Base-by-base conservation (phyloP, 2,113 vertebrate species). In the Colossoma macropomum region DNA sequence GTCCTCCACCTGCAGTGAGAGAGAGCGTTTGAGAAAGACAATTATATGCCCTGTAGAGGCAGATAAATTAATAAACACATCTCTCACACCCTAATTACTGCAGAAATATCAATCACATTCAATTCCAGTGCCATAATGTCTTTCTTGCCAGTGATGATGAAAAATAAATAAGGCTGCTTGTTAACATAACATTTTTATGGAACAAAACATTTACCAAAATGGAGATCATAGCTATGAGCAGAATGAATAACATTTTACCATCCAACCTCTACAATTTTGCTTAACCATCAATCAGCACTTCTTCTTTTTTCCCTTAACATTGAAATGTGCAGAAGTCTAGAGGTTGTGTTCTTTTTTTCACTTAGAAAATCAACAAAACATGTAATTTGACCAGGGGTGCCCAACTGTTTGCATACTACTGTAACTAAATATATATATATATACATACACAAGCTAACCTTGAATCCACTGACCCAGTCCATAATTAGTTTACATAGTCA, bases 1-100 rank as follows among this genome's bases (percentile, higher is more conserved):
- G 89, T 99, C 98, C 86, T 97, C 97, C 52, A 99, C 98, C 98
- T 99, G 75, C 0, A 85, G 21, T 15, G n/a, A 88, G 25, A 87
- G n/a, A 59, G 15, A 48, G 27, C 11, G 28, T 23, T 2, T 25
- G 17, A 3, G 41, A 65, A 10, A 34, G 38, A n/a, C 17, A 56
- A 56, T 52, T 52, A 52, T 1, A 6, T 21, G 17, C 17, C 19
- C 54, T 21, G 17, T 56, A 21, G 54, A 21, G 19, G 19, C 16
- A 56, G 19, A 56, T 56, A 72, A 34, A 72, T 38, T n/a, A 21
- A 38, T 41, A 38, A 17, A 71, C 69, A 77, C 3, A 21, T 7
- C 27, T 34, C 32, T 77, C 50, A 71, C 10, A 54, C 60, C 23
- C 38, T 66, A 48, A 63, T 8, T 48, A 17, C 30, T 54, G 32